phyloP scores from a whole-genome alignment of 2,113 vertebrate species.

The Chaenogobius annularis region DNA sequence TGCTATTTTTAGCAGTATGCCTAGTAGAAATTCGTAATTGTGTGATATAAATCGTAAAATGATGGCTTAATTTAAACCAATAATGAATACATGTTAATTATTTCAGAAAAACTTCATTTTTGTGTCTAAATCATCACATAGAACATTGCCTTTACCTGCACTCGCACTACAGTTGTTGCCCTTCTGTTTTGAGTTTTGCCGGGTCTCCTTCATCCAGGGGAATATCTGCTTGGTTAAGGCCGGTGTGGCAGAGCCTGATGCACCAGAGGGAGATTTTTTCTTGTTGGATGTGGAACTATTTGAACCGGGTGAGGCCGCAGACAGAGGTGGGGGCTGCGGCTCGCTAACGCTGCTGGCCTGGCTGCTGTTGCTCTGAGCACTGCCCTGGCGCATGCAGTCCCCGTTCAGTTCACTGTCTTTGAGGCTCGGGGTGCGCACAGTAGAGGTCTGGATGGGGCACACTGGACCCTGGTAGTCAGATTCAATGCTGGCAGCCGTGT shows the following conservation, averaged over 20 bases:
- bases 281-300: slow-evolving; percentile 86
- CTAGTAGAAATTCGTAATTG: background rate
- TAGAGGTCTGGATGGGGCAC: slow-evolving; percentile 90
- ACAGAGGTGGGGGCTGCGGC: slow-evolving; percentile 85
- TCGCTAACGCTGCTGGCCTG: slow-evolving; percentile 83
- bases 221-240: slow-evolving; percentile 97
- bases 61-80: background rate
- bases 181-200: slow-evolving; percentile 96
- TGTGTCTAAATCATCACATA: background rate
- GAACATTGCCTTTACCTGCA: slow-evolving; percentile 81
- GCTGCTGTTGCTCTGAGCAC: slow-evolving; percentile 80
- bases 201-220: slow-evolving; percentile 98
- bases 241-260: slow-evolving; percentile 77
- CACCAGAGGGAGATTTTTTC: slow-evolving; percentile 87
- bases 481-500: slow-evolving; percentile 84
- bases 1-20: background rate
- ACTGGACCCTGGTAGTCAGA: slow-evolving; percentile 89
- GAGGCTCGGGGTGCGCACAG: slow-evolving; percentile 82
- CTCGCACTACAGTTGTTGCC: slow-evolving; percentile 82
- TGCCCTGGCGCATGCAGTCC: slow-evolving; percentile 90
- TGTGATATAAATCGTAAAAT: background rate
- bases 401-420: slow-evolving; percentile 90
- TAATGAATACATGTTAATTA: background rate
- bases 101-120: background rate
- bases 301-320: slow-evolving; percentile 87